Percentiles rank a stretch among this genome's conserved stretches.
phyloP scores from a whole-genome alignment of 2,797 vertebrate species.

The Apogon hyalosoma region DNA sequence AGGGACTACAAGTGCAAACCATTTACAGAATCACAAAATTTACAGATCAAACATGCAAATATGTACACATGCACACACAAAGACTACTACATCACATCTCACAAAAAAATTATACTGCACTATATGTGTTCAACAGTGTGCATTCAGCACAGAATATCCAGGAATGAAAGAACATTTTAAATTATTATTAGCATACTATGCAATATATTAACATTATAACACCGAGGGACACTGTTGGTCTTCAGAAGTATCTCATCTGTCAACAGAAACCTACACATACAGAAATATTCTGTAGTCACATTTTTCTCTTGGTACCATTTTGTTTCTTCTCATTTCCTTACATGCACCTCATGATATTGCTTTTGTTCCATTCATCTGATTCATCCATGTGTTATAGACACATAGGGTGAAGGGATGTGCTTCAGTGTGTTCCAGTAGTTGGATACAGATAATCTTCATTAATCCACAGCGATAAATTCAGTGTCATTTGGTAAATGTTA shows the following conservation, averaged over 20 bases:
- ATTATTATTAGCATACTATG: not conserved
- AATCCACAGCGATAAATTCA: no score
- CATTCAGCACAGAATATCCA: slow-evolving; percentile 1
- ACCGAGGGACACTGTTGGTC: not conserved
- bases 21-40: slow-evolving; percentile 38
- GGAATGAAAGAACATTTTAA: not conserved
- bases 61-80: slow-evolving; percentile 4
- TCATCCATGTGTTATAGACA: not conserved
- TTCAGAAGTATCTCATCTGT: not conserved
- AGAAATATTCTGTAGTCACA: not conserved
- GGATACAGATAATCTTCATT: no score
- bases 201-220: not conserved
- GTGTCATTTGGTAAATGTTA: no score
- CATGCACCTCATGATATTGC: not conserved
- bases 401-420: no score
- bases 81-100: not conserved
- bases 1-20: slow-evolving; percentile 54
- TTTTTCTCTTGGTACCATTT: not conserved
- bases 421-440: no score
- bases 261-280: not conserved
- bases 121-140: slow-evolving; percentile 10
- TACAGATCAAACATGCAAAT: slow-evolving; percentile 13
- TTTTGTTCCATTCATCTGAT: not conserved
- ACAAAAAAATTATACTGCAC: slow-evolving; percentile 4
- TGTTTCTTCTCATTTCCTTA: not conserved